Conservation (phyloP, 2,113 vertebrate species). For the Proterorhinus semilunaris region DNA sequence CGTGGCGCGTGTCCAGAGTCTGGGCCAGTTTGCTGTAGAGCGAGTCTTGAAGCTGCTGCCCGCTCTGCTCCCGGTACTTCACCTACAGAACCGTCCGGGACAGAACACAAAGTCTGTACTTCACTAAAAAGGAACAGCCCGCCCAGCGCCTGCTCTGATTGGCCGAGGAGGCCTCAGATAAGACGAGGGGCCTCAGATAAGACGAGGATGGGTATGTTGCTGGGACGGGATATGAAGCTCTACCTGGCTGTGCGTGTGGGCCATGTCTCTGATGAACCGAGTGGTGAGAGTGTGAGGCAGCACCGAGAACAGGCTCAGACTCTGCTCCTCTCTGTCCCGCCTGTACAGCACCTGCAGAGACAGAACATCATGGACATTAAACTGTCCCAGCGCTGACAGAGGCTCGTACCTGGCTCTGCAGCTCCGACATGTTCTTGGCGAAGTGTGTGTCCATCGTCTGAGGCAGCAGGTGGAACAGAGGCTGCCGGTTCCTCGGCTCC, state of each 20-base stretch:
- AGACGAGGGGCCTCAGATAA: background rate
- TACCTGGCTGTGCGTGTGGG: slow-evolving; percentile 50
- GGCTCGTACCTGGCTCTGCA: slow-evolving; percentile 65
- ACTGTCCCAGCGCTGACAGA: too few species aligned
- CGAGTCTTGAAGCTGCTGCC: slow-evolving; percentile 73
- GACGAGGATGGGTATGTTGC: background rate
- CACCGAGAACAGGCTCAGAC: slow-evolving; percentile 36
- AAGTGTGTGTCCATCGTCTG: slow-evolving; percentile 57
- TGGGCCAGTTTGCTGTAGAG: slow-evolving; percentile 87
- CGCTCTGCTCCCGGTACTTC: slow-evolving; percentile 84
- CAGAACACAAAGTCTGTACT: slow-evolving; percentile 2
- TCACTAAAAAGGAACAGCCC: background rate
- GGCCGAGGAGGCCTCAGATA: background rate
- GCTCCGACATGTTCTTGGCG: slow-evolving; percentile 56
- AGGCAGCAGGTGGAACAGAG: slow-evolving; percentile 56
- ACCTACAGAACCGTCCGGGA: too few species aligned
- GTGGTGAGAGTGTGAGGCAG: slow-evolving; percentile 61
- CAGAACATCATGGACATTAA: too few species aligned
- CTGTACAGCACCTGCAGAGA: slow-evolving; percentile 43
- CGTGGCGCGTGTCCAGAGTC: slow-evolving; percentile 86
- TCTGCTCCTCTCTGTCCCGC: slow-evolving; percentile 50
- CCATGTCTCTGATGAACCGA: slow-evolving; percentile 54
- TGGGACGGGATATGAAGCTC: too few species aligned
- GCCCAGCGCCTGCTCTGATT: background rate
- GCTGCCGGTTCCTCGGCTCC: slow-evolving; percentile 35